phyloP scores from a whole-genome alignment of 2,888 invertebrate genomes.

The Conomelus anceps region DNA sequence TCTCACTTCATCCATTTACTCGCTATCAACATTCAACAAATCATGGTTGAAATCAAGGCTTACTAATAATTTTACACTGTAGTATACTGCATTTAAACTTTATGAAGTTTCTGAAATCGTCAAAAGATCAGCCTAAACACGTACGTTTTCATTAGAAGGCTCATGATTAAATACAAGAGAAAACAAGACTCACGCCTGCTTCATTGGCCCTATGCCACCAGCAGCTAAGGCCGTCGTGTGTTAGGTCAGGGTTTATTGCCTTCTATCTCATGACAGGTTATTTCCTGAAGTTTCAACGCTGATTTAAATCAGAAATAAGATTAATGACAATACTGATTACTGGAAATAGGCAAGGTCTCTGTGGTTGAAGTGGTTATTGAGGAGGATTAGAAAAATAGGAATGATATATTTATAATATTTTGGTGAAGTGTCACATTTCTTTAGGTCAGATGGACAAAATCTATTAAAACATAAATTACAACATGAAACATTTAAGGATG shows the following conservation, averaged over 20 bases:
- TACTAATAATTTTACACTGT: neutral
- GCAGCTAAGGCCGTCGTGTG: neutral
- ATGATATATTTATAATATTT: no score
- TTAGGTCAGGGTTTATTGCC: neutral
- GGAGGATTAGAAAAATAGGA: no score
- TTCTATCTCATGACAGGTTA: neutral
- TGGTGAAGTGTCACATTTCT: no score
- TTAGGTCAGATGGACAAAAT: no score
- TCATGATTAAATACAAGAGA: neutral
- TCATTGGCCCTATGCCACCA: neutral
- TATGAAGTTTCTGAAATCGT: neutral
- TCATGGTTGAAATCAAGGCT: neutral
- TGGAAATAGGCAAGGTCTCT: no score
- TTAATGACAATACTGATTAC: no score
- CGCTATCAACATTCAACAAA: neutral
- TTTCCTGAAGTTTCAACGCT: neutral
- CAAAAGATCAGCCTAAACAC: neutral
- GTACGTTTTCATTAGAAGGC: neutral
- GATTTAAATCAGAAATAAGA: neutral
- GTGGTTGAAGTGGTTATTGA: no score
- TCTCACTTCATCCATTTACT: neutral
- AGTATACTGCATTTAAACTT: neutral
- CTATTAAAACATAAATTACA: no score
- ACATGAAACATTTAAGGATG: no score
- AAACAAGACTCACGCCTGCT: neutral